phyloP scores from a whole-genome alignment of 2,888 invertebrate species.

The Dorcus hopei region DNA sequence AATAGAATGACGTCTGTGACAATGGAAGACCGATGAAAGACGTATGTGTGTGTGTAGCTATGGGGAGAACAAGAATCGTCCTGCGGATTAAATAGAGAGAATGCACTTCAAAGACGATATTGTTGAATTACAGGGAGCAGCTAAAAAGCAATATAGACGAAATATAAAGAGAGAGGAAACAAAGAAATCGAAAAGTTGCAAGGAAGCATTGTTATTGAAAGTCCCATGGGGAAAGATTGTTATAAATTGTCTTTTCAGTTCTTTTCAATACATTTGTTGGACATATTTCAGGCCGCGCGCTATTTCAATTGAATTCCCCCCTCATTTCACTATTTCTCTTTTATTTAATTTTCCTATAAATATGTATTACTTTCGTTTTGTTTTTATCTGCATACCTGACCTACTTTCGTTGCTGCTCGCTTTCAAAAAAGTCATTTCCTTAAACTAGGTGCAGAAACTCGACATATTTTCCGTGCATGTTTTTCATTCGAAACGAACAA shows the following conservation, averaged over 20 bases:
- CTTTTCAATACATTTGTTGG: conserved; percentile 38
- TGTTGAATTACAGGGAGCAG: conserved; percentile 35
- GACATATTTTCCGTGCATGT: no score
- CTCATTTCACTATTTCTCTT: conserved; percentile 22
- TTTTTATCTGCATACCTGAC: no score
- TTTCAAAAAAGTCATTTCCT: no score
- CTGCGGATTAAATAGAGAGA: conserved; percentile 26
- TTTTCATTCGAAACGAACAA: no score
- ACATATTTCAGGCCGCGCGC: conserved; percentile 35
- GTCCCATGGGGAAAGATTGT: conserved; percentile 37
- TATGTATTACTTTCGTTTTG: no score
- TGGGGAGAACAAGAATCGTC: conserved; percentile 6
- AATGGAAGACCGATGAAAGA: conserved; percentile 5
- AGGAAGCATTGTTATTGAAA: conserved; percentile 39
- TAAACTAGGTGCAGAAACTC: no score
- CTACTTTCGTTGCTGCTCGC: no score
- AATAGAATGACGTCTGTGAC: conserved; percentile 7
- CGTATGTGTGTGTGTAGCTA: background rate
- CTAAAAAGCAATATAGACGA: conserved; percentile 39
- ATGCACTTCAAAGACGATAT: conserved; percentile 33
- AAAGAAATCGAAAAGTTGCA: conserved; percentile 35
- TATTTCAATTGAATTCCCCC: conserved; percentile 30
- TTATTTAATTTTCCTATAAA: conserved; percentile 5
- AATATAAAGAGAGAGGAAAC: conserved; percentile 32
- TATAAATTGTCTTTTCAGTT: conserved; percentile 40